Evolutionary conservation across 2,797 vertebrate species (phyloP).

Genomic region (Amphiprion clarkii): DNA sequence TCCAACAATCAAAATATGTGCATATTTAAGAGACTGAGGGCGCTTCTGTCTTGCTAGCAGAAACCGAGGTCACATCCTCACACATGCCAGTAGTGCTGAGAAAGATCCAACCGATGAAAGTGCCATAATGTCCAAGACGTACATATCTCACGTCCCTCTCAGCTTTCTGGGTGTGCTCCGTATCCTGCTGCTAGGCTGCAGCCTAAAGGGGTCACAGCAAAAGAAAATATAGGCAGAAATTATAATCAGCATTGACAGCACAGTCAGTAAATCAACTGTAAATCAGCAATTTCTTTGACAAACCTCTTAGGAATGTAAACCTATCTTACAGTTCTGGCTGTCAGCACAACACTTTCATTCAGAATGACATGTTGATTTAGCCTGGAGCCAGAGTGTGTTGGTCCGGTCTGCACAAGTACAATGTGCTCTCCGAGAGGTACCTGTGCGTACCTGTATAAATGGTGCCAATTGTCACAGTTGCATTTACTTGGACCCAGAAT

Average conservation of each 20-base stretch:
- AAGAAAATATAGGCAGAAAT: neutral
- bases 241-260: neutral
- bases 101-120: conserved; percentile 88
- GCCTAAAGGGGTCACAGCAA: conserved; percentile 63
- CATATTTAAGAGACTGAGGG: conserved; percentile 75
- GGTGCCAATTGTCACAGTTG: neutral
- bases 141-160: conserved; percentile 85
- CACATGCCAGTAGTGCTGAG: conserved; percentile 86
- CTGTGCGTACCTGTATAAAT: conserved; percentile 56
- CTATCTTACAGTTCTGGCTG: conserved; percentile 86
- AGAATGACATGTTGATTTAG: conserved; percentile 88
- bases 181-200: conserved; percentile 89
- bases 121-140: conserved; percentile 84
- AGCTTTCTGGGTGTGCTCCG: conserved; percentile 88
- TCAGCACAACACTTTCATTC: conserved; percentile 86
- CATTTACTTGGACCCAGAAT: no score
- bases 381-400: conserved; percentile 88
- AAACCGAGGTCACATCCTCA: conserved; percentile 85
- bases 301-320: neutral
- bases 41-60: conserved; percentile 88
- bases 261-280: no score
- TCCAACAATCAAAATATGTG: conserved; percentile 33
- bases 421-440: conserved; percentile 88
- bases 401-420: conserved; percentile 87
- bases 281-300: neutral